Evolutionary conservation across 2,888 invertebrate genomes (phyloP).

Genomic region (Pharmacophagus antenor): DNA sequence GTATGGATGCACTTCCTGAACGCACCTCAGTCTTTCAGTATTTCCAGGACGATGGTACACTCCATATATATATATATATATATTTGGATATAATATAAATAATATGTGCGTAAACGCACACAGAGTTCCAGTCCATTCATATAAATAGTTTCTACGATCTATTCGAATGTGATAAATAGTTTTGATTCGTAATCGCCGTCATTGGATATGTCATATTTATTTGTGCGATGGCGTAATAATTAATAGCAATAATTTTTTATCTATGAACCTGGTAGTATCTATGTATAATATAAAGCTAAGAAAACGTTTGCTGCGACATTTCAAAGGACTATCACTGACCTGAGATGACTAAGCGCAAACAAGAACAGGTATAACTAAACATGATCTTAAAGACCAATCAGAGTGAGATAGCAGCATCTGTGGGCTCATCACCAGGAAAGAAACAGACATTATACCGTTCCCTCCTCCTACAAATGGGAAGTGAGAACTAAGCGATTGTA

Average conservation of each 20-base stretch:
- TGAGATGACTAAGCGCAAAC: conserved; percentile 66
- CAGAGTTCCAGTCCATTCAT: no score
- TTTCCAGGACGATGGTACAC: no score
- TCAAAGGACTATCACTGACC: conserved; percentile 63
- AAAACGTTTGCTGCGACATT: conserved; percentile 62
- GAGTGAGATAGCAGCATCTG: conserved; percentile 44
- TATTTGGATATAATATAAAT: no score
- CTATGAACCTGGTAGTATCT: neutral
- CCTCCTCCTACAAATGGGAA: conserved; percentile 60
- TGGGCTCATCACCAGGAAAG: conserved; percentile 40
- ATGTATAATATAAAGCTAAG: conserved; percentile 40
- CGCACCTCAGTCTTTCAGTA: no score
- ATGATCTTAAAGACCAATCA: conserved; percentile 51
- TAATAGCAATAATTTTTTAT: neutral
- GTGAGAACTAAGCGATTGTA: conserved; percentile 56
- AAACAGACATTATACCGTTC: conserved; percentile 44
- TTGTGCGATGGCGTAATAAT: neutral
- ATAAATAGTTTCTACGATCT: no score
- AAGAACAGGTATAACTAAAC: conserved; percentile 57
- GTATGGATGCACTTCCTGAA: no score
- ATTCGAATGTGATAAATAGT: no score
- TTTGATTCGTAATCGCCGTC: neutral
- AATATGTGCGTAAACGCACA: no score
- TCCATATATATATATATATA: no score
- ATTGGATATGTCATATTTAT: neutral